Base-by-base conservation (phyloP, 2,797 vertebrate species). In the Mionectes olivaceus region DNA sequence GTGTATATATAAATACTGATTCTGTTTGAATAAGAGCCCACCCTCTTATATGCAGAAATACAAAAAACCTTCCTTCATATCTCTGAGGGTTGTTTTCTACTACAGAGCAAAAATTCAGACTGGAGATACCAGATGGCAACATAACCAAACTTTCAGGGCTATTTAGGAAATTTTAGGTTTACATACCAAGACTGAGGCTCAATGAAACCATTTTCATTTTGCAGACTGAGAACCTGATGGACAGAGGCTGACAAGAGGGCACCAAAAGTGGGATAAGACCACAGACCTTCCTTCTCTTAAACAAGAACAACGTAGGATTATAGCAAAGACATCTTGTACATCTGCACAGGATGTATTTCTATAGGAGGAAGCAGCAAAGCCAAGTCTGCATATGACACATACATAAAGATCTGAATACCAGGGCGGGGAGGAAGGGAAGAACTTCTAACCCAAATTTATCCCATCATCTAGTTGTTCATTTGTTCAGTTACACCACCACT, bases 111-210 rank as follows among this genome's bases (percentile, higher is more conserved):
- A 87, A 76, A 37, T 35, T 32, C 59, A 76, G 55, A 39, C 30
- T 2, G 2, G 11, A 37, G 15, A 74, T 22, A 60, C 25, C 8
- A 83, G 52, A 32, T 13, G 7, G 46, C n/a, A 80, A 39, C 28
- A 19, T 15, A 87, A 47, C 1, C 35, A 68, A 39, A 61, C 41
- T 30, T 78, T 43, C 44, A 60, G 25, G 23, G 19, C 1, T 47
- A 13, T 70, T 70, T 37, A 25, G 19, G 32, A 74, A 33, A 53
- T 18, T 60, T 82, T 73, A 55, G 5, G 13, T 28, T 37, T n/a
- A 44, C 0, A 0, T 33, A 32, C 32, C 60, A 77, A 53, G 30
- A 80, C 0, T 44, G 19, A 70, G 25, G 39, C 7, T 81, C 24
- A 61, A 9, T n/a, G 4, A 81, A 95, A 59, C 23, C 2, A 32